Conservation (phyloP, 2,888 invertebrate species). For the Phrixothrix hirtus region DNA sequence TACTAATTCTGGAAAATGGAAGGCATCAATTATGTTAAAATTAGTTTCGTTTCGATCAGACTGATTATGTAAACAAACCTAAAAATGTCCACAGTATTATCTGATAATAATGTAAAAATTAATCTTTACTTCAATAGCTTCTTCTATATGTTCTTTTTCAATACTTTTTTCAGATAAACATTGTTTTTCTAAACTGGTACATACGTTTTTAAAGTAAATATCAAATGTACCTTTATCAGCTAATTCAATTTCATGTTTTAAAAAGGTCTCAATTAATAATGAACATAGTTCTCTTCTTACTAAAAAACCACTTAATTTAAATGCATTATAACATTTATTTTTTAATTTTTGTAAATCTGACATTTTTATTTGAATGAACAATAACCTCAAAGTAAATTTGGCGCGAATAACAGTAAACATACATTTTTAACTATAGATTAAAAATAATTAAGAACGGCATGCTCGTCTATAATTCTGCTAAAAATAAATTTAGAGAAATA, state of each 20-base stretch:
- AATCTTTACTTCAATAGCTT: constrained; percentile 74
- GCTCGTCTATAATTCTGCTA: no score
- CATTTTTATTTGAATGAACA: constrained; percentile 24
- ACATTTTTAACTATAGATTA: no score
- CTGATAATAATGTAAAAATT: no score
- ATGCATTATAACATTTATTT: constrained; percentile 66
- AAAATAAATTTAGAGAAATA: no score
- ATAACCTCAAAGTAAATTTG: constrained; percentile 16
- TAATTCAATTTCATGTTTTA: constrained; percentile 52
- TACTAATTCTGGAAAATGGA: constrained; percentile 75
- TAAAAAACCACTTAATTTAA: constrained; percentile 76
- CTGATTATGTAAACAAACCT: constrained; percentile 64
- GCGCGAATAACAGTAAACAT: neutral
- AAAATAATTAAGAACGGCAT: no score
- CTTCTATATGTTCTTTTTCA: constrained; percentile 71
- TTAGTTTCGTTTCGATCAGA: constrained; percentile 73
- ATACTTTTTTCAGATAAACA: constrained; percentile 73
- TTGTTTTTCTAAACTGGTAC: constrained; percentile 78
- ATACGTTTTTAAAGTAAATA: constrained; percentile 73
- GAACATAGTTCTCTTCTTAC: constrained; percentile 75
- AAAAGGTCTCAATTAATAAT: constrained; percentile 72
- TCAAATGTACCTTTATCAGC: constrained; percentile 65
- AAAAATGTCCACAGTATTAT: no score
- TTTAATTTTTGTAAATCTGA: constrained; percentile 59
- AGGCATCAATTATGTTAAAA: constrained; percentile 79